Evolutionary conservation across 1,140 invertebrate genomes (phyloP), one percentile per base, ranked within the genome.

Genomic region (Ceratina australensis): DNA sequence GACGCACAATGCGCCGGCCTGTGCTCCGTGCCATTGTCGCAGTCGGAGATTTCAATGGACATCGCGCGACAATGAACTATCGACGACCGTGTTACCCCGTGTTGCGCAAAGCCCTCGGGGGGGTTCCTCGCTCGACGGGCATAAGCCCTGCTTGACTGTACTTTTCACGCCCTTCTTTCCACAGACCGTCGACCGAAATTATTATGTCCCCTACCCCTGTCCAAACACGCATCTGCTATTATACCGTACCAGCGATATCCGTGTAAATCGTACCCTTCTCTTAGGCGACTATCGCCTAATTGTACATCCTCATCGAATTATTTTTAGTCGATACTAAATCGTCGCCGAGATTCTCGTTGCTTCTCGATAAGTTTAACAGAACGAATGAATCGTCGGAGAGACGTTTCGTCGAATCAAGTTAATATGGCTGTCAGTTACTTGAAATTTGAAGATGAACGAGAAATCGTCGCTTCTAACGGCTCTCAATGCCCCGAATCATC

Each of bases 151-250:
- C 85, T 88, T 89, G 90, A 91, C 88, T 90, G 89, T 89, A 89
- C 87, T 89, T 91, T 92, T 91, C 90, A 91, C 91, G 91, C 91
- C 90, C 89, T 90, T 81, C 33, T 42, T 79, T 81, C 67, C 76
- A 60, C 59, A n/a, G 33, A 7, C 78, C 26, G n/a, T 15, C 69
- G 18, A 24, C 28, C 52, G 22, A 81, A 75, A 84, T 84, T 84
- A 81, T 84, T 84, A 84, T 72, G 79, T 84, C 83, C 49, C 10
- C 49, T 42, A 77, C 56, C 72, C 24, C 24, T 15, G 12, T 52
- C 3, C 54, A 54, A 61, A 72, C 66, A 73, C 26, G 72, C 82
- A 82, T 84, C 82, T 81, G 82, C 67, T 72, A 76, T 76, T 52
- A 18, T 50, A 28, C 26, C 26, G 54, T 28, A 47, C 64, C 68